These are phyloP conservation scores for Hyles vespertilio DNA, from an alignment of 1,140 invertebrate species.

Conservation along the genomic window DNA sequence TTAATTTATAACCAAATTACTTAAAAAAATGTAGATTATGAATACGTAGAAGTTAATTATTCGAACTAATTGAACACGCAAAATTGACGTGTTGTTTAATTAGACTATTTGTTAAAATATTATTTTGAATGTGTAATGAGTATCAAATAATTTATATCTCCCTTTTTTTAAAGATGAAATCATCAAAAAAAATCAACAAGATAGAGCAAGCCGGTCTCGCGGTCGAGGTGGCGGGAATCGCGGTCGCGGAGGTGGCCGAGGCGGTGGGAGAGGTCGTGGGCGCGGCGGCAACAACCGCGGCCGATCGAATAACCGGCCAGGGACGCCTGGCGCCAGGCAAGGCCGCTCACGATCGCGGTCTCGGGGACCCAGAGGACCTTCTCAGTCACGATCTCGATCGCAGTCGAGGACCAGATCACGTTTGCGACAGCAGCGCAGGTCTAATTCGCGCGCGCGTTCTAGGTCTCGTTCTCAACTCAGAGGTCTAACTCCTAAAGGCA, in stretches of 20 bases:
- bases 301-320: slow-evolving; percentile 27
- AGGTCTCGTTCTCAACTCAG: slow-evolving; percentile 47
- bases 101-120: too few species aligned
- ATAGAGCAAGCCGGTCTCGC: slow-evolving; percentile 45
- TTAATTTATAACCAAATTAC: too few species aligned
- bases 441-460: slow-evolving; percentile 46
- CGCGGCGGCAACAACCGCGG: slow-evolving; percentile 32
- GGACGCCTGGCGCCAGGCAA: slow-evolving; percentile 30
- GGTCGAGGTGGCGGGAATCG: slow-evolving; percentile 49
- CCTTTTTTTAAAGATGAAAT: slow-evolving; percentile 54
- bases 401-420: slow-evolving; percentile 43
- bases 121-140: too few species aligned
- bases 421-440: slow-evolving; percentile 43
- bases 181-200: slow-evolving; percentile 50
- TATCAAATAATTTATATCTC: too few species aligned
- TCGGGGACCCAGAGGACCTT: slow-evolving; percentile 32
- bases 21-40: too few species aligned
- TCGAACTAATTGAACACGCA: too few species aligned
- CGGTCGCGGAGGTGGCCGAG: slow-evolving; percentile 41
- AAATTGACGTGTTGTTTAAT: too few species aligned
- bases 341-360: slow-evolving; percentile 46
- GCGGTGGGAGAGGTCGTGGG: slow-evolving; percentile 31
- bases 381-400: slow-evolving; percentile 28
- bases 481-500: slow-evolving; percentile 55
- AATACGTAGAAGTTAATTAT: too few species aligned